These are phyloP conservation scores for Eucera pruinosa DNA, from an alignment of 2,888 invertebrate species.

Conservation along the genomic window DNA sequence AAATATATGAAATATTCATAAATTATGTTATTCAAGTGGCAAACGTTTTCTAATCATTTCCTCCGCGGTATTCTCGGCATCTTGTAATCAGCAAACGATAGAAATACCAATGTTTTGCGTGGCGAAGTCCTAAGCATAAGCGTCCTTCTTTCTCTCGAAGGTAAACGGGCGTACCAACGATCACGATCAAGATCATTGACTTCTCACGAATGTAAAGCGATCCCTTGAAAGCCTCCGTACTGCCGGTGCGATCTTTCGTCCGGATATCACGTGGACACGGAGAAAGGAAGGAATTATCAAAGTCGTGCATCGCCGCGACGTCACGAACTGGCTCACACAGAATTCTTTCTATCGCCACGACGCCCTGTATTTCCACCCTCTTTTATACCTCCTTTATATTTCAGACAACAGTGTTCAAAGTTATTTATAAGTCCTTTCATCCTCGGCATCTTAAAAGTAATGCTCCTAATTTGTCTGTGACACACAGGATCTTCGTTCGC, in stretches of 20 bases:
- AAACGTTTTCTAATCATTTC: constrained; percentile 29
- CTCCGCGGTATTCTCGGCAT: constrained; percentile 36
- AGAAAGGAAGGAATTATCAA: constrained; percentile 69
- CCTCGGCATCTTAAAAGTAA: background rate
- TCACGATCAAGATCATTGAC: constrained; percentile 80
- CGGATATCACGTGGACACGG: constrained; percentile 71
- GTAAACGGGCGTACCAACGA: constrained; percentile 60
- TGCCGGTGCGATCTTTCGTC: constrained; percentile 68
- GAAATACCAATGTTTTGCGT: constrained; percentile 48
- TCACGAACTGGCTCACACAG: constrained; percentile 64
- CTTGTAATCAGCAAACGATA: constrained; percentile 44
- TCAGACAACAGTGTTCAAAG: background rate
- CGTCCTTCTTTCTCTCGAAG: constrained; percentile 37
- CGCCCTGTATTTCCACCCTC: constrained; percentile 3
- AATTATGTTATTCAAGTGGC: constrained; percentile 8
- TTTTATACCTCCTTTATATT: constrained; percentile 1
- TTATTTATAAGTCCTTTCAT: constrained; percentile 9
- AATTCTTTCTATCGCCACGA: constrained; percentile 44
- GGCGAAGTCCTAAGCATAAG: constrained; percentile 4
- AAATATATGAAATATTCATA: constrained; percentile 26
- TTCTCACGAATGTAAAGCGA: constrained; percentile 77
- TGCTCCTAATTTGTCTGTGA: background rate
- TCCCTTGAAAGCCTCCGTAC: constrained; percentile 62
- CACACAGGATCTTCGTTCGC: background rate
- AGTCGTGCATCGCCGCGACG: constrained; percentile 70